Evolutionary conservation across 2,113 vertebrate species (phyloP).

Genomic region (Psettodes erumei): DNA sequence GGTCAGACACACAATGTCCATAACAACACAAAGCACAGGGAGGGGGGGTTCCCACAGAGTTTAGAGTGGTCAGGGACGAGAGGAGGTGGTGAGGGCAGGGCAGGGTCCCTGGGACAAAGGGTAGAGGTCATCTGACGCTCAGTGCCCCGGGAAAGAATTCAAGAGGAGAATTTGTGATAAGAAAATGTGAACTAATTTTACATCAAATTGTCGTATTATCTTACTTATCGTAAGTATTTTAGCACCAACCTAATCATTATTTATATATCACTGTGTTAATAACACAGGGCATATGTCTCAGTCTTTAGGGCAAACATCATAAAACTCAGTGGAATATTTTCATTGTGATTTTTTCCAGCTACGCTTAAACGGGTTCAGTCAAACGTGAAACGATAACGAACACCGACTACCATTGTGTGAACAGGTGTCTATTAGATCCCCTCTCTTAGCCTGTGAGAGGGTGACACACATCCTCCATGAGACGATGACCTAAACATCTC

Average conservation of each 20-base stretch:
- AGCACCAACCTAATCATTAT: neutral
- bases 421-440: slow-evolving; percentile 69
- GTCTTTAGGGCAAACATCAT: neutral
- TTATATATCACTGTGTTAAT: neutral
- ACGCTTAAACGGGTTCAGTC: slow-evolving; percentile 28
- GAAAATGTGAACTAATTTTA: slow-evolving; percentile 24
- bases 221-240: neutral
- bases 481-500: slow-evolving; percentile 66
- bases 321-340: too few relatives aligned
- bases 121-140: slow-evolving; percentile 63
- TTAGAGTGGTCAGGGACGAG: slow-evolving; percentile 58
- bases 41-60: slow-evolving; percentile 77
- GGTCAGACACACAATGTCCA: slow-evolving; percentile 69
- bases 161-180: slow-evolving; percentile 36
- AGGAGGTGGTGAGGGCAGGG: slow-evolving; percentile 66
- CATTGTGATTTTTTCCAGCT: slow-evolving; percentile 6
- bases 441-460: slow-evolving; percentile 37
- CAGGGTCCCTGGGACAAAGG: slow-evolving; percentile 69
- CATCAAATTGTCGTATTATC: neutral
- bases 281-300: neutral
- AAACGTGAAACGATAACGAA: slow-evolving; percentile 50
- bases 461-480: slow-evolving; percentile 55
- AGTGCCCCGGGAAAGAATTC: slow-evolving; percentile 35
- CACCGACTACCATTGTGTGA: slow-evolving; percentile 17
- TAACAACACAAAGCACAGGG: slow-evolving; percentile 73